These are phyloP conservation scores for Apomyelois bistriatella DNA, from an alignment of 2,888 invertebrate species.

Conservation along the genomic window DNA sequence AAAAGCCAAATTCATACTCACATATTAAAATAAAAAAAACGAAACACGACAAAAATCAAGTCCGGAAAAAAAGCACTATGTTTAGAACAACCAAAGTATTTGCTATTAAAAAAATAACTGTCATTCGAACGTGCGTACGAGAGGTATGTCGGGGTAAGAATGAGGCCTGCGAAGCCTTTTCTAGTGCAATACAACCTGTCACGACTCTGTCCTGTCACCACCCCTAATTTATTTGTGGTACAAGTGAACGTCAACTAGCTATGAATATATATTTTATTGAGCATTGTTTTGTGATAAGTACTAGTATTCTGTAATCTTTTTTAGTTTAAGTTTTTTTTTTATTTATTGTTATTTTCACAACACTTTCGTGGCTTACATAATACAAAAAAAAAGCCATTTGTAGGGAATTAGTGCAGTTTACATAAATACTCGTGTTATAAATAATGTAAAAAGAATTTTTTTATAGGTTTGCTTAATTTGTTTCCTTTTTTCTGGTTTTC, in stretches of 20 bases:
- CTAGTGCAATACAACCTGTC: slow-evolving; percentile 35
- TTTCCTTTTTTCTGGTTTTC: too few relatives aligned
- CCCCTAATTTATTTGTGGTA: slow-evolving; percentile 45
- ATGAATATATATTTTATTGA: too few relatives aligned
- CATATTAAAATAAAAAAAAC: slow-evolving; percentile 21
- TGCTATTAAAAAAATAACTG: slow-evolving; percentile 19
- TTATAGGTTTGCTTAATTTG: too few relatives aligned
- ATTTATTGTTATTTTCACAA: too few relatives aligned
- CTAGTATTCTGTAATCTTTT: too few relatives aligned
- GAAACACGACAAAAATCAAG: slow-evolving; percentile 20
- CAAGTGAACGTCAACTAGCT: slow-evolving; percentile 21
- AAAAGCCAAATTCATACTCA: slow-evolving; percentile 24
- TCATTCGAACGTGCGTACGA: slow-evolving; percentile 39
- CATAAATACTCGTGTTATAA: too few relatives aligned
- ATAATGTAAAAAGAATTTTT: too few relatives aligned
- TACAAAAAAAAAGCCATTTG: too few relatives aligned
- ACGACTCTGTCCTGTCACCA: slow-evolving; percentile 34
- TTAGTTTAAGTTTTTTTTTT: too few relatives aligned
- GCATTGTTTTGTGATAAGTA: too few relatives aligned
- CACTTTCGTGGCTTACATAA: too few relatives aligned
- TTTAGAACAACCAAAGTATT: slow-evolving; percentile 18
- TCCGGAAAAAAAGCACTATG: slow-evolving; percentile 1
- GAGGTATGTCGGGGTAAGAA: slow-evolving; percentile 49
- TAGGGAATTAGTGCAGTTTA: too few relatives aligned
- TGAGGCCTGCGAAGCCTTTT: slow-evolving; percentile 47